Percentiles rank a stretch among this genome's conserved stretches.
These are phyloP conservation scores for Hycleus phaleratus DNA, from an alignment of 1,140 invertebrate genomes.

Conservation along the genomic window DNA sequence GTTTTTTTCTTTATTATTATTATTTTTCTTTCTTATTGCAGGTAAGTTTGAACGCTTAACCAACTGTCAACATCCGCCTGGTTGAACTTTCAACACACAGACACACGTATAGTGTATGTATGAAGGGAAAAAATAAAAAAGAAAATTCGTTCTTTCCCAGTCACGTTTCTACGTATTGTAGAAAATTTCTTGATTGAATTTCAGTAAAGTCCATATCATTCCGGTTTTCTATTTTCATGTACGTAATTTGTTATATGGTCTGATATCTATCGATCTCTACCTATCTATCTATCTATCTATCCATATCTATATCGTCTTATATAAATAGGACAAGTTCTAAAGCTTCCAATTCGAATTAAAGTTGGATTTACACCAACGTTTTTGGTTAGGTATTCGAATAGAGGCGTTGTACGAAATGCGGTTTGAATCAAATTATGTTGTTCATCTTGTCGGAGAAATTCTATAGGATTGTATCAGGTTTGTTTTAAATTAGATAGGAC, in stretches of 20 bases:
- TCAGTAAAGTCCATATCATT: too few species aligned
- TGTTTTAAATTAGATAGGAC: constrained; percentile 25
- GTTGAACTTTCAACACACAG: neutral
- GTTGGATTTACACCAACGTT: constrained; percentile 29
- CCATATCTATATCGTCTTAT: constrained; percentile 18
- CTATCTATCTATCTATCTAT: neutral
- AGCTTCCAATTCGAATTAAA: constrained; percentile 24
- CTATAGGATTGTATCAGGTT: constrained; percentile 26
- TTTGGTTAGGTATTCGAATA: constrained; percentile 25
- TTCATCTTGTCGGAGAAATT: constrained; percentile 31
- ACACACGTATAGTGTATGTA: neutral
- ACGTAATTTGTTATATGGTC: neutral
- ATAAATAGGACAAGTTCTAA: constrained; percentile 28
- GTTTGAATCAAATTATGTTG: constrained; percentile 34
- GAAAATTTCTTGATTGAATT: too few species aligned
- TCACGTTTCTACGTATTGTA: neutral
- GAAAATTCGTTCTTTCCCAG: neutral
- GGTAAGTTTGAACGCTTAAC: constrained; percentile 1
- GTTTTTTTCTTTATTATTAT: constrained; percentile 5
- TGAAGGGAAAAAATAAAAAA: neutral
- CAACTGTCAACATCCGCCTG: too few species aligned
- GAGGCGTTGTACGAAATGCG: constrained; percentile 27
- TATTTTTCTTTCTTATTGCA: constrained; percentile 3
- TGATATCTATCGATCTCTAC: neutral
- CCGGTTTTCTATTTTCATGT: too few species aligned